Evolutionary conservation across 1,140 invertebrate species (phyloP).

Genomic region (Drosophila albomicans): DNA sequence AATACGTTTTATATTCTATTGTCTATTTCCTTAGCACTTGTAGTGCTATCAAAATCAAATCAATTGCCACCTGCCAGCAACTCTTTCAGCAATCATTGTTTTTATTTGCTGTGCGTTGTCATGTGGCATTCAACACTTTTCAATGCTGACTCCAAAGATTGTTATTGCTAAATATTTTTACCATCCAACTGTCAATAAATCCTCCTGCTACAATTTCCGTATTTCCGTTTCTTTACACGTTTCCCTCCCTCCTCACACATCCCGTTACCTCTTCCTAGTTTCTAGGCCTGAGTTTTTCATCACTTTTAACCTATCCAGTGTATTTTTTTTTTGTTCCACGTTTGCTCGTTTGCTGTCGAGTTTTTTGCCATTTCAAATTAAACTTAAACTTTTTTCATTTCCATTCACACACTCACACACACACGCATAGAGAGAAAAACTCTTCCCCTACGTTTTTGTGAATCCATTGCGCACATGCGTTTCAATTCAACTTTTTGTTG

Average conservation of each 20-base stretch:
- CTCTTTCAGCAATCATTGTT: slow-evolving; percentile 5
- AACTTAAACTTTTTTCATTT: slow-evolving; percentile 82
- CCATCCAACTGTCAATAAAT: slow-evolving; percentile 61
- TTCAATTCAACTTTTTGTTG: slow-evolving; percentile 73
- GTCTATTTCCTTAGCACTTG: too few relatives aligned
- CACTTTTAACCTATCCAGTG: slow-evolving; percentile 41
- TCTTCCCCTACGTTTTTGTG: slow-evolving; percentile 38
- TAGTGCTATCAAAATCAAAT: background rate
- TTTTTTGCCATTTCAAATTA: slow-evolving; percentile 80
- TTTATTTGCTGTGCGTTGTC: slow-evolving; percentile 19
- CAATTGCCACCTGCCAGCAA: background rate
- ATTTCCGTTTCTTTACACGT: slow-evolving; percentile 37
- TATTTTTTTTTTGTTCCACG: slow-evolving; percentile 10
- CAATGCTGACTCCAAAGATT: slow-evolving; percentile 45
- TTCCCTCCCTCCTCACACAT: background rate
- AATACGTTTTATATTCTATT: background rate
- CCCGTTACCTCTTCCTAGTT: slow-evolving; percentile 7
- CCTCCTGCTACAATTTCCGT: slow-evolving; percentile 43
- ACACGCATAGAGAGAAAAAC: slow-evolving; percentile 56
- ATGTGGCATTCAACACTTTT: slow-evolving; percentile 18
- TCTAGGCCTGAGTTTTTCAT: slow-evolving; percentile 37
- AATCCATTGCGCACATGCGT: slow-evolving; percentile 74
- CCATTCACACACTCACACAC: slow-evolving; percentile 66
- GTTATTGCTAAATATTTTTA: slow-evolving; percentile 64
- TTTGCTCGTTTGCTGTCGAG: slow-evolving; percentile 40